Evolutionary conservation across 2,113 vertebrate genomes (phyloP).

Genomic region (Zingel zingel): DNA sequence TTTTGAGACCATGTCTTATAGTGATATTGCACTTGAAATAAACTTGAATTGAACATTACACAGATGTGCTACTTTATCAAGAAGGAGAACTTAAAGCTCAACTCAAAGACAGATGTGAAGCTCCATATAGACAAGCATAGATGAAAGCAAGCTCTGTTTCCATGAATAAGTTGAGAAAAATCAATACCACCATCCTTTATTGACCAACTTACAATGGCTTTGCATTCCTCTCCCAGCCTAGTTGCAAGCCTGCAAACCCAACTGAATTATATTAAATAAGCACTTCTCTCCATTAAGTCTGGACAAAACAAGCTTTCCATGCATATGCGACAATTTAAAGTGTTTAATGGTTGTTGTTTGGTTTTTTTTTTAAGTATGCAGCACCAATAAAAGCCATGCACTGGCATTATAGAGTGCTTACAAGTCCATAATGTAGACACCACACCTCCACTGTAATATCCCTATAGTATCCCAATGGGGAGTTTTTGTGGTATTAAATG

Average conservation of each 20-base stretch:
- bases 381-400: constrained; percentile 33
- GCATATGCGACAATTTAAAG: background rate
- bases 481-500: constrained; percentile 55
- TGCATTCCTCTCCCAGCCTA: constrained; percentile 5
- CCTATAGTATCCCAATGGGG: constrained; percentile 33
- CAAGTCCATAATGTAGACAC: constrained; percentile 35
- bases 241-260: background rate
- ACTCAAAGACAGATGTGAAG: background rate
- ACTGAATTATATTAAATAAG: background rate
- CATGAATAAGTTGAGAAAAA: constrained; percentile 22
- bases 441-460: constrained; percentile 24
- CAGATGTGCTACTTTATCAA: background rate
- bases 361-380: background rate
- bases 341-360: background rate
- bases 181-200: constrained; percentile 50
- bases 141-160: constrained; percentile 17
- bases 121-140: background rate
- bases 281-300: background rate
- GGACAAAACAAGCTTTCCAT: background rate
- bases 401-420: constrained; percentile 42
- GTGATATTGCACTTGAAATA: no score
- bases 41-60: no score
- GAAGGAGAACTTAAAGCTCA: background rate
- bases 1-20: no score
- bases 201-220: constrained; percentile 41